phyloP scores from a whole-genome alignment of 2,113 vertebrate genomes.

The Corythaeola cristata region DNA sequence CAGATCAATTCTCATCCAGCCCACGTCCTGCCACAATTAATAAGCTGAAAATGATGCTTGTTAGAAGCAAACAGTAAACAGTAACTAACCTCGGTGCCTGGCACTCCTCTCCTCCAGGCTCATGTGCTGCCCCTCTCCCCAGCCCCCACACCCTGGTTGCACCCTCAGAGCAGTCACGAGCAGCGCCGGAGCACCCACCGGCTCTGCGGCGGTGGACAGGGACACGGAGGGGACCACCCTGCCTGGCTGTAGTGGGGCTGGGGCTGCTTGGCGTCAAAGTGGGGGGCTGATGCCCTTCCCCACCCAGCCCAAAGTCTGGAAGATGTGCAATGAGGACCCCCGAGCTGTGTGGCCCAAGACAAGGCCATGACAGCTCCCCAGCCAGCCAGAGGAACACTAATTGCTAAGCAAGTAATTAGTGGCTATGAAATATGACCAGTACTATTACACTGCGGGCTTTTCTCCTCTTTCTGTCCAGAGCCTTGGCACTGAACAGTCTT shows the following conservation, averaged over 20 bases:
- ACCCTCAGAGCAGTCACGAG: rapidly evolving
- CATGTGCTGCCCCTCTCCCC: neutral
- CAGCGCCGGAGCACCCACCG: too few relatives aligned
- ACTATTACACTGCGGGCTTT: neutral
- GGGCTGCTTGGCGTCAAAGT: neutral
- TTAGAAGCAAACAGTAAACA: neutral
- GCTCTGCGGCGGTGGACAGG: too few relatives aligned
- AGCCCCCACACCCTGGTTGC: neutral
- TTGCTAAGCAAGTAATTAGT: slow-evolving; percentile 51
- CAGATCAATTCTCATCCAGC: neutral
- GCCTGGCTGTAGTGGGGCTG: neutral
- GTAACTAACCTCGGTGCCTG: neutral
- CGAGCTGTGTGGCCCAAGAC: neutral
- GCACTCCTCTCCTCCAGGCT: neutral
- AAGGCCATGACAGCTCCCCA: slow-evolving; percentile 10
- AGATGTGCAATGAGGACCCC: neutral
- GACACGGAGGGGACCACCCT: neutral
- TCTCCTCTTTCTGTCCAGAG: neutral
- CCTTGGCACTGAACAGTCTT: slow-evolving; percentile 33
- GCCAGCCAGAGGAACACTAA: slow-evolving; percentile 34
- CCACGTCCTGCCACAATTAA: neutral
- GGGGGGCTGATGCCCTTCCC: neutral
- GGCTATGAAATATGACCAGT: slow-evolving; percentile 33
- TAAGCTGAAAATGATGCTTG: neutral
- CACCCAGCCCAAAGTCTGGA: neutral